A percentile compares a stretch with the other conserved stretches of the same genome.
Conservation (phyloP, 2,888 invertebrate species). For the Galeopsomyia nigrocyanea region DNA sequence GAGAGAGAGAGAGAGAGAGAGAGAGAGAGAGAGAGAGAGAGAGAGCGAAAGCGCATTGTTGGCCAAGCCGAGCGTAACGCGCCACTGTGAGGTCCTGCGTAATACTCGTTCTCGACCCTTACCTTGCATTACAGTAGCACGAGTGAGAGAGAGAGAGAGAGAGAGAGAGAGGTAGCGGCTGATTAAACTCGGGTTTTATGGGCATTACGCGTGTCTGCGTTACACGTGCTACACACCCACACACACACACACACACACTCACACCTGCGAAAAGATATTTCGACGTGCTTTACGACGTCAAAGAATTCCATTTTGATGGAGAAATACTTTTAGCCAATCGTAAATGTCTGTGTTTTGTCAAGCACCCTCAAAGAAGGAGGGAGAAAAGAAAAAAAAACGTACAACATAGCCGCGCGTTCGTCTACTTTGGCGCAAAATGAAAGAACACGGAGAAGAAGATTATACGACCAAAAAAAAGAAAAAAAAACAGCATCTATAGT, state of each 20-base stretch:
- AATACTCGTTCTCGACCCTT: constrained; percentile 28
- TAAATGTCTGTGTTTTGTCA: constrained; percentile 33
- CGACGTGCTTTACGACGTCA: constrained; percentile 17
- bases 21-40: constrained; percentile 22
- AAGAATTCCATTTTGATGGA: constrained; percentile 38
- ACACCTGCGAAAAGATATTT: not conserved
- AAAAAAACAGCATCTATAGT: not conserved
- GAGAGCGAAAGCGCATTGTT: not conserved
- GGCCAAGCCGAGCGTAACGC: too few species aligned
- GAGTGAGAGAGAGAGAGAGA: not conserved
- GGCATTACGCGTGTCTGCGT: constrained; percentile 52
- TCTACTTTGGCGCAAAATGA: constrained; percentile 19
- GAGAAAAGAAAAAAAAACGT: not conserved
- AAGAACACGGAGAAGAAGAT: not conserved
- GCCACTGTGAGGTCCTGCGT: constrained; percentile 10
- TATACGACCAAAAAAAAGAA: not conserved
- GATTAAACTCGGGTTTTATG: constrained; percentile 59
- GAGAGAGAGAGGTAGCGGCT: constrained; percentile 43
- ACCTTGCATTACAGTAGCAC: constrained; percentile 22
- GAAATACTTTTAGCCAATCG: constrained; percentile 28
- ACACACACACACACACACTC: not conserved
- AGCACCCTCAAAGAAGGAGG: not conserved
- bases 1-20: constrained; percentile 3
- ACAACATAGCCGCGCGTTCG: constrained; percentile 1
- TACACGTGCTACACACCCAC: constrained; percentile 22